A percentile compares a stretch with the other conserved stretches of the same genome.
Evolutionary conservation across 2,888 invertebrate species (phyloP).

Genomic region (Aradus depressus): DNA sequence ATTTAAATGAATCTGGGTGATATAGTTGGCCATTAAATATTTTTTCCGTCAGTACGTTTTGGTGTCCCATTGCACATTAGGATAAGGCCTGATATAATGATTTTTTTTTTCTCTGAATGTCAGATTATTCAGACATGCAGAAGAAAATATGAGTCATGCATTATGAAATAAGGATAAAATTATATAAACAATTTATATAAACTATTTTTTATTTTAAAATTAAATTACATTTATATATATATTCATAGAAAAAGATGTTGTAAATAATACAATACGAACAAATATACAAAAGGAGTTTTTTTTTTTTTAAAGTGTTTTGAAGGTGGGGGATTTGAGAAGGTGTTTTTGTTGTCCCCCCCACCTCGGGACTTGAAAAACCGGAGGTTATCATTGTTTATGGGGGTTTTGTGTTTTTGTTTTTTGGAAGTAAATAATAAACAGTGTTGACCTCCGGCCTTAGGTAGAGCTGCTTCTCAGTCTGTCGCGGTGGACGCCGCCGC

Average conservation of each 20-base stretch:
- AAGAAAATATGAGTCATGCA: neutral
- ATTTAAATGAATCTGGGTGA: no score
- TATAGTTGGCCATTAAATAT: no score
- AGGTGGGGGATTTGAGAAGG: conserved; percentile 6
- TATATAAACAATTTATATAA: conserved; percentile 4
- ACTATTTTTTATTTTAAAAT: conserved; percentile 17
- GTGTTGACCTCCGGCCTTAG: conserved; percentile 11
- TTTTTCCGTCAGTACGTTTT: no score
- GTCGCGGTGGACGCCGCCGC: neutral
- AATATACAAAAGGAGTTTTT: no score
- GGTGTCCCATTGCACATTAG: no score
- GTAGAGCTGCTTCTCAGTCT: neutral
- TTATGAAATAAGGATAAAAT: neutral
- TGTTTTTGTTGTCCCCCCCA: neutral
- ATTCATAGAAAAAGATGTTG: conserved; percentile 13
- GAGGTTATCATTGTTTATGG: no score
- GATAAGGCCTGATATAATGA: neutral
- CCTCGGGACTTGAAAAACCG: neutral
- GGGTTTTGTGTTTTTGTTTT: conserved; percentile 9
- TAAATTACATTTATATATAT: conserved; percentile 15
- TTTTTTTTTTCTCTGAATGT: neutral
- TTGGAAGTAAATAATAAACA: conserved; percentile 5
- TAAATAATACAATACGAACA: conserved; percentile 16
- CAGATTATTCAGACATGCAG: neutral
- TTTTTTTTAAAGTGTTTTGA: conserved; percentile 16